phyloP scores from a whole-genome alignment of 2,113 vertebrate genomes.

The Leucopsar rothschildi region DNA sequence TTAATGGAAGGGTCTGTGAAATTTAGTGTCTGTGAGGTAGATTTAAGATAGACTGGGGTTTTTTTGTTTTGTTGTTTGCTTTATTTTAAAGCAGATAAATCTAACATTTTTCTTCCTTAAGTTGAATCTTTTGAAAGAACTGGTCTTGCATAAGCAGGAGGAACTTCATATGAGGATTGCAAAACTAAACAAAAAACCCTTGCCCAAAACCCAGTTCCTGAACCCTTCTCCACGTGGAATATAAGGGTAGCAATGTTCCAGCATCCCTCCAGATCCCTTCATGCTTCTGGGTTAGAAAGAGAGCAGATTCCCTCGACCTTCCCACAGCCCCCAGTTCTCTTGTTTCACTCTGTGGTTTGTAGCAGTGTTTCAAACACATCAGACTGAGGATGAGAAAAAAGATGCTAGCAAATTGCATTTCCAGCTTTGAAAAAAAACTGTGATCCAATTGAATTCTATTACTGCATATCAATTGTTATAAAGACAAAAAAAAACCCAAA shows the following conservation, averaged over 20 bases:
- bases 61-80: neutral
- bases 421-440: neutral
- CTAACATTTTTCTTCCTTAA: neutral
- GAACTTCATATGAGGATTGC: neutral
- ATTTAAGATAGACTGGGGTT: neutral
- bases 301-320: neutral
- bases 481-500: neutral
- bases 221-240: neutral
- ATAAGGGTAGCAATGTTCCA: neutral
- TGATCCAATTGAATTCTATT: neutral
- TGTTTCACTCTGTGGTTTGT: neutral
- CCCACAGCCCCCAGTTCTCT: neutral
- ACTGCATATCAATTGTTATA: neutral
- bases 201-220: neutral
- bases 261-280: neutral
- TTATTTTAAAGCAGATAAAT: neutral
- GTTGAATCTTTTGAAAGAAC: neutral
- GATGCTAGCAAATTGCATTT: neutral
- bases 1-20: neutral
- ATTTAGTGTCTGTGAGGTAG: neutral
- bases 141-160: neutral
- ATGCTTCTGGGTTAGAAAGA: neutral
- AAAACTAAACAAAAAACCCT: neutral
- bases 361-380: neutral
- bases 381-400: neutral